Evolutionary conservation across 2,888 invertebrate species (phyloP), one percentile per base, ranked within the genome.

Genomic region (Yponomeuta evonymella): DNA sequence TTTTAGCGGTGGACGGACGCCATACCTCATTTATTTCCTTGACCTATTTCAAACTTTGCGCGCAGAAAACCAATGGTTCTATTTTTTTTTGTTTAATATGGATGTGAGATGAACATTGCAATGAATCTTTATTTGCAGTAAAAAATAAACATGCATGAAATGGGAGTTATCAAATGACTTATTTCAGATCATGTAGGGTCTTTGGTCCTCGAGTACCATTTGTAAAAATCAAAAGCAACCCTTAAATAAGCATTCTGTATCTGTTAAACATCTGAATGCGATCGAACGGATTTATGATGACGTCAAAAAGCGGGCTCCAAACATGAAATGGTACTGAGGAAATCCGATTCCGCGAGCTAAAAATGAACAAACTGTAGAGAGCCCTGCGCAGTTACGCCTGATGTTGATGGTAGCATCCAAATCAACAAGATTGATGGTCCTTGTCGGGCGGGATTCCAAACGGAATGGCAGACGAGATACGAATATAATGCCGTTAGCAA

Each of bases 351-450:
- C 23, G 64, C n/a, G 29, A 23, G 64, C 64, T 64, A 29, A 64
- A 64, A 64, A 64, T 64, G 64, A 30, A 64, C 10, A 64, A 64
- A 67, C 2, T 67, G 43, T 23, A n/a, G n/a, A 70, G 33, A 62
- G 48, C 65, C 65, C 15, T n/a, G 23, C 23, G 64, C 70, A 70
- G 70, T 70, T 70, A 65, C 70, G 48, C 48, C 51, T 71, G 70
- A 71, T 71, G 70, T 36, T 70, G 70, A 67, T 67, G 67, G 66
- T 58, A 15, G 66, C 66, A 71, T 71, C 70, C 36, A 71, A 71
- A 71, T 71, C 67, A 71, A 71, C 58, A 71, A 71, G 70, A 71
- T 71, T 71, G 70, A 71, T 71, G 67, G 67, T 10, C 29, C 64
- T 64, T 64, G 64, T 64, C 64, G 64, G 23, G n/a, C n/a, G 6